Conservation (phyloP, 2,888 invertebrate genomes). For the Acanthoscelides obtectus region DNA sequence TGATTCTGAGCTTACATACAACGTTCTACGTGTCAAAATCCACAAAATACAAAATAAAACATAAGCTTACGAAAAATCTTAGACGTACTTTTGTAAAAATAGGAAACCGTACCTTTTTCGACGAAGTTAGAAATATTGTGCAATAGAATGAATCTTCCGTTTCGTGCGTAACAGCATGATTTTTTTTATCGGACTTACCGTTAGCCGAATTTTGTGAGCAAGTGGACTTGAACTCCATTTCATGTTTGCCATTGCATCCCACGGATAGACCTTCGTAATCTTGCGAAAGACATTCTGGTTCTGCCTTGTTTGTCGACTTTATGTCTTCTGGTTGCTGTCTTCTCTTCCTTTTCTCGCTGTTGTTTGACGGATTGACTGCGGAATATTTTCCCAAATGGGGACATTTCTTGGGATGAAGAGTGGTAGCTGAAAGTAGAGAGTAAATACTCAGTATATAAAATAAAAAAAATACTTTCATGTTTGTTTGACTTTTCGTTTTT, state of each 20-base stretch:
- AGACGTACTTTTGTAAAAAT: no score
- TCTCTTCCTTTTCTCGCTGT: slow-evolving; percentile 45
- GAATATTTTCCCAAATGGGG: slow-evolving; percentile 66
- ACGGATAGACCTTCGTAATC: slow-evolving; percentile 56
- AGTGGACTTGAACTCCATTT: slow-evolving; percentile 57
- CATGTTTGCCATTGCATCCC: slow-evolving; percentile 57
- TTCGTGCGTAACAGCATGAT: background rate
- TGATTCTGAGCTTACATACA: no score
- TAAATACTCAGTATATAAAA: background rate
- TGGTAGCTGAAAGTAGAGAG: slow-evolving; percentile 53
- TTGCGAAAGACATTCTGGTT: slow-evolving; percentile 50
- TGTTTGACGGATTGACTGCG: slow-evolving; percentile 37
- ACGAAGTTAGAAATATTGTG: no score
- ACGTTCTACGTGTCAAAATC: no score
- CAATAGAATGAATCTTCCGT: no score
- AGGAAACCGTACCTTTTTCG: no score
- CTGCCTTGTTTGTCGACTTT: slow-evolving; percentile 21
- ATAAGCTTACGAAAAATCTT: no score
- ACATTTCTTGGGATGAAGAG: slow-evolving; percentile 59
- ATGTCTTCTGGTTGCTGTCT: slow-evolving; percentile 46
- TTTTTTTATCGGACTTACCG: slow-evolving; percentile 43
- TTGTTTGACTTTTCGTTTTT: no score
- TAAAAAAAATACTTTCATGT: no score
- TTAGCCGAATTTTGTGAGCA: slow-evolving; percentile 51
- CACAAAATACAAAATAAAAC: no score